phyloP scores from a whole-genome alignment of 2,113 vertebrate genomes.

The Halichoerus grypus region DNA sequence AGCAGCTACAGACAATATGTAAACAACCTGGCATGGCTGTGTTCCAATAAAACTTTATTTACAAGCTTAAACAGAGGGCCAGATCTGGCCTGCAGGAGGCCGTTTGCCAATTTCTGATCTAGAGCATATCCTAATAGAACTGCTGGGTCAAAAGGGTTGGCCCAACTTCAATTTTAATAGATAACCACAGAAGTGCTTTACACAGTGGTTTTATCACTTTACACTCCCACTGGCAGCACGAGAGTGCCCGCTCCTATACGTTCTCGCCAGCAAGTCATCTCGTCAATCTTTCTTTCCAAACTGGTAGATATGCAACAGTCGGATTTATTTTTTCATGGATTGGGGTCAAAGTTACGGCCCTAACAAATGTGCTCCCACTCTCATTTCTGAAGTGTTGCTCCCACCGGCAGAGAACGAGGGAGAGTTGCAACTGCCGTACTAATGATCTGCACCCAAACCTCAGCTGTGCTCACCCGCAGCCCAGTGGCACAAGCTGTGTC shows the following conservation, averaged over 20 bases:
- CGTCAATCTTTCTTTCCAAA: neutral
- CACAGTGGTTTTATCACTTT: neutral
- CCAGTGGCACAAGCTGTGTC: fast-evolving
- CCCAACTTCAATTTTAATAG: neutral
- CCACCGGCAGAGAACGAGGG: neutral
- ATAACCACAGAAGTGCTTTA: neutral
- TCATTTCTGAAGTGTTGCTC: neutral
- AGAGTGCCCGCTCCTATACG: neutral
- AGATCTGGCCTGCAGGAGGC: neutral
- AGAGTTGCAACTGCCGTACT: neutral
- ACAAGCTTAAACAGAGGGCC: neutral
- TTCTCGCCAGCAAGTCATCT: neutral
- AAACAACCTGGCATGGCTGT: neutral
- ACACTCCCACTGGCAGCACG: too few species aligned
- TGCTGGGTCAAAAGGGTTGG: neutral
- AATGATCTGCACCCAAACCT: neutral
- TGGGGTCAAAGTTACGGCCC: neutral
- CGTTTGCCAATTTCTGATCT: neutral
- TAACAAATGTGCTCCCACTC: neutral
- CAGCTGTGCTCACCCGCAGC: neutral
- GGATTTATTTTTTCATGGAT: neutral
- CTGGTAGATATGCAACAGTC: neutral
- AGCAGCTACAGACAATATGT: neutral
- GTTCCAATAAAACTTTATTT: neutral
- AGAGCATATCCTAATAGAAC: neutral